These are phyloP conservation scores for Osmoderma eremita DNA, from an alignment of 2,888 invertebrate genomes.

Conservation along the genomic window DNA sequence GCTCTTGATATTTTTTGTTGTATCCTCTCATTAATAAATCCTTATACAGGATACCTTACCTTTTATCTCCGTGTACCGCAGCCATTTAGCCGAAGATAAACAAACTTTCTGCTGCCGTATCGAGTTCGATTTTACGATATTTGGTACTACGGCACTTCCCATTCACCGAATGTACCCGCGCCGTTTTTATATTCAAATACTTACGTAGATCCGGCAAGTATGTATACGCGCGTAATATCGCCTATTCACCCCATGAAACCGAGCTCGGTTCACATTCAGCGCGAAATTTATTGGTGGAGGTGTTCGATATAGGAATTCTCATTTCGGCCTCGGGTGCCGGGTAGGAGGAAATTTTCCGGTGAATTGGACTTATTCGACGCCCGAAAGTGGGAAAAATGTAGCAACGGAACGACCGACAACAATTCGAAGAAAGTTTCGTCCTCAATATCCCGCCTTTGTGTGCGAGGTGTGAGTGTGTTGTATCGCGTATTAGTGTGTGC, in stretches of 20 bases:
- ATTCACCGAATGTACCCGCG: too few relatives aligned
- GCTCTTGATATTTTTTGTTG: too few relatives aligned
- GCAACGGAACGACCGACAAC: constrained; percentile 15
- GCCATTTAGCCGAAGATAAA: too few relatives aligned
- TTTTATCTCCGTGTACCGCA: too few relatives aligned
- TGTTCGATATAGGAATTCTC: constrained; percentile 32
- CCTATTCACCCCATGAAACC: constrained; percentile 12
- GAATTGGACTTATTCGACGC: constrained; percentile 27
- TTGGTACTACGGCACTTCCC: too few relatives aligned
- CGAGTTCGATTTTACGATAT: too few relatives aligned
- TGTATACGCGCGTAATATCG: neutral
- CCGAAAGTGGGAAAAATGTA: constrained; percentile 25
- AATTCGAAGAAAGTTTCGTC: constrained; percentile 24
- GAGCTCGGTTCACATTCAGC: neutral
- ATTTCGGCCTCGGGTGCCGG: constrained; percentile 1
- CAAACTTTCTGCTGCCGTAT: too few relatives aligned
- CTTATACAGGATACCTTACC: too few relatives aligned
- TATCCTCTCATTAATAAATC: too few relatives aligned
- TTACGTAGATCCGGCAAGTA: too few relatives aligned
- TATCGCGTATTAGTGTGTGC: neutral
- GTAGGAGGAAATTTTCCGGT: constrained; percentile 31
- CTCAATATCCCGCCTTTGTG: constrained; percentile 17
- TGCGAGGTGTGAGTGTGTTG: too few relatives aligned
- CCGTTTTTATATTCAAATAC: too few relatives aligned
- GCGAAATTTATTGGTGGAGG: constrained; percentile 11